Conservation (phyloP, 2,888 invertebrate genomes). For the Apotomis capreana region DNA sequence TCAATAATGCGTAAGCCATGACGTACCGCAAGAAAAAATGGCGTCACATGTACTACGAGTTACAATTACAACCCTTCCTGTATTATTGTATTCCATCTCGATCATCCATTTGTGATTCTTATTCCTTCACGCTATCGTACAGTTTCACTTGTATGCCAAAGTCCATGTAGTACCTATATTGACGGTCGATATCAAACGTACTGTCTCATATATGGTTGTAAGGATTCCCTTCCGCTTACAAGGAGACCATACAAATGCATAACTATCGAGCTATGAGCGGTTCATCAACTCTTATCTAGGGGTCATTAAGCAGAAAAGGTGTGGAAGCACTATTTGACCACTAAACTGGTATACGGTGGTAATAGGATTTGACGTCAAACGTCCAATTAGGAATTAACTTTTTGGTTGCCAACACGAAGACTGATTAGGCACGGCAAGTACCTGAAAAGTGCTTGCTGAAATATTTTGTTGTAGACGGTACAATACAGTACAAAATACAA, state of each 20-base stretch:
- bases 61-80: slow-evolving; percentile 25
- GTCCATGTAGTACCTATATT: slow-evolving; percentile 41
- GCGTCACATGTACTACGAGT: slow-evolving; percentile 19
- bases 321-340: slow-evolving; percentile 42
- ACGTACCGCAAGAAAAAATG: slow-evolving; percentile 28
- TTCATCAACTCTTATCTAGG: slow-evolving; percentile 58
- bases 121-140: background rate
- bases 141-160: background rate
- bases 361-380: slow-evolving; percentile 39
- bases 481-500: too few species aligned
- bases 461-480: too few species aligned
- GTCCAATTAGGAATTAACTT: slow-evolving; percentile 16
- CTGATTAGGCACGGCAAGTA: background rate
- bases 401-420: background rate
- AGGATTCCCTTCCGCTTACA: slow-evolving; percentile 65
- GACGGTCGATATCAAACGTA: slow-evolving; percentile 67
- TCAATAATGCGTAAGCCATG: slow-evolving; percentile 20
- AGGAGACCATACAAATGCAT: slow-evolving; percentile 67
- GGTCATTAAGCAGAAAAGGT: slow-evolving; percentile 53
- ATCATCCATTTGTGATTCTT: slow-evolving; percentile 12
- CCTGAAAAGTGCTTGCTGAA: too few species aligned
- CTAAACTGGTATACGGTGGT: slow-evolving; percentile 17
- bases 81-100: background rate
- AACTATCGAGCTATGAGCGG: slow-evolving; percentile 49
- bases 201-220: slow-evolving; percentile 50